Percentiles rank a stretch among this genome's conserved stretches.
phyloP scores from a whole-genome alignment of 2,113 vertebrate genomes.

The Cryptotis parvus region DNA sequence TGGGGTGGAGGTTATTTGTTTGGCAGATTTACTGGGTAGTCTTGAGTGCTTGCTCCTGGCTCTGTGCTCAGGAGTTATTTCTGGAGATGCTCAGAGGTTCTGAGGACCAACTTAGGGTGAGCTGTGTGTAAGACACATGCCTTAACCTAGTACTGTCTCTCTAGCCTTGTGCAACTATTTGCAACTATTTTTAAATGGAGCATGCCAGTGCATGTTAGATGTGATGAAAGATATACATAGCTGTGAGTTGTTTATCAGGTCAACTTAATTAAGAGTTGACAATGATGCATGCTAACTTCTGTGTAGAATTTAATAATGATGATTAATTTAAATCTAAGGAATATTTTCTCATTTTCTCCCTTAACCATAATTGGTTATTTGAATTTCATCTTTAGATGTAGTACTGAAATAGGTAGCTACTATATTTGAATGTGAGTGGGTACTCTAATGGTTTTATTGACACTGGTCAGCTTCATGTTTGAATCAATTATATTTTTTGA shows the following conservation, averaged over 20 bases:
- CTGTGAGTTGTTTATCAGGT: background rate
- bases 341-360: slow-evolving; percentile 38
- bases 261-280: slow-evolving; percentile 13
- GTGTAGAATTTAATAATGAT: background rate
- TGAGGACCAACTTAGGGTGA: too few relatives aligned
- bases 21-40: too few relatives aligned
- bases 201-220: background rate
- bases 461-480: slow-evolving; percentile 8
- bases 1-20: too few relatives aligned
- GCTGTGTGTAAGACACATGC: too few relatives aligned
- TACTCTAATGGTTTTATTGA: background rate
- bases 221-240: background rate
- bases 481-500: background rate
- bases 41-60: too few relatives aligned
- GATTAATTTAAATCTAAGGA: slow-evolving; percentile 21
- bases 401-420: background rate
- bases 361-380: slow-evolving; percentile 27
- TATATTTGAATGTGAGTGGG: slow-evolving; percentile 36
- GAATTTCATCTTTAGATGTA: background rate
- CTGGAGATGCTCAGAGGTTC: too few relatives aligned
- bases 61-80: too few relatives aligned
- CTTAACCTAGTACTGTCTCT: background rate
- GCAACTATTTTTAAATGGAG: slow-evolving; percentile 2
- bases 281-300: background rate
- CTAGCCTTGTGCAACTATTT: background rate